phyloP scores from a whole-genome alignment of 2,888 invertebrate species.

The Physocephala rufipes region DNA sequence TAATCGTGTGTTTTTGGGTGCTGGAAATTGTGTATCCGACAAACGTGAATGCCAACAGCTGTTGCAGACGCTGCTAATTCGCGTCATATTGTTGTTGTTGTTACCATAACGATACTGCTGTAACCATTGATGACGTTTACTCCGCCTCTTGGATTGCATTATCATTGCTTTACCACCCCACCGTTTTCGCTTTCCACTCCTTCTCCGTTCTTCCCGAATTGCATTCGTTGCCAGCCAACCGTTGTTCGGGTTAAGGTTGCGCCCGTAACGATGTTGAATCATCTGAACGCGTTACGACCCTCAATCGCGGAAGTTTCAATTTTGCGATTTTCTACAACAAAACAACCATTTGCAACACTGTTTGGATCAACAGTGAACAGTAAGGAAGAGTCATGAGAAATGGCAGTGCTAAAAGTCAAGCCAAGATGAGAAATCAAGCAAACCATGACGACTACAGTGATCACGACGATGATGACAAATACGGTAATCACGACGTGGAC shows the following conservation, averaged over 20 bases:
- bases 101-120: not conserved
- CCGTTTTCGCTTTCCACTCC: constrained; percentile 31
- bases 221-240: constrained; percentile 4
- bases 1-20: not conserved
- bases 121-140: not conserved
- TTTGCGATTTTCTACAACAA: constrained; percentile 11
- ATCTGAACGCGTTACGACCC: constrained; percentile 15
- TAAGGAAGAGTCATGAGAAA: not conserved
- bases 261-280: not conserved
- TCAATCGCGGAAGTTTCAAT: constrained; percentile 37
- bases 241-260: constrained; percentile 30
- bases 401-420: not conserved
- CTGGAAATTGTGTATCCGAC: constrained; percentile 10
- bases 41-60: constrained; percentile 33
- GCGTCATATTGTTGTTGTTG: constrained; percentile 5
- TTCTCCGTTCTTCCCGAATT: constrained; percentile 37
- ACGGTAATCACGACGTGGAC: no score
- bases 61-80: not conserved
- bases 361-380: not conserved
- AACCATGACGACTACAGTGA: no score
- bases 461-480: no score
- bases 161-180: not conserved
- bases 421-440: no score
- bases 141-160: not conserved
- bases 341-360: constrained; percentile 2